These are phyloP conservation scores for Nothoprocta pentlandii DNA, from an alignment of 2,113 vertebrate species.

Conservation along the genomic window DNA sequence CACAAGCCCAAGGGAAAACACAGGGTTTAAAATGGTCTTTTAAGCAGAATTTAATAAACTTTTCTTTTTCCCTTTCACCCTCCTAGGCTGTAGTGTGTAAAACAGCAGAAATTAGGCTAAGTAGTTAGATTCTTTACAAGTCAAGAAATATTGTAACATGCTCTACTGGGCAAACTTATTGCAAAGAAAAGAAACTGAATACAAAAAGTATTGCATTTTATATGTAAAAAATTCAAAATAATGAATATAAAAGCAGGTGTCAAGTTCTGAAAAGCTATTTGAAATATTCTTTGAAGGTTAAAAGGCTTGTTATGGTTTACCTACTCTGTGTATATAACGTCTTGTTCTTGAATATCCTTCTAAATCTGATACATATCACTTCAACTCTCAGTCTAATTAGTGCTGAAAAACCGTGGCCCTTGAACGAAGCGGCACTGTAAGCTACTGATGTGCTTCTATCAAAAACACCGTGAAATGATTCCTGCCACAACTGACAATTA, in stretches of 20 bases:
- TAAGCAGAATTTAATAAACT: slow-evolving; percentile 20
- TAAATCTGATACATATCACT: neutral
- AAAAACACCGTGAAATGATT: slow-evolving; percentile 55
- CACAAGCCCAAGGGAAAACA: slow-evolving; percentile 37
- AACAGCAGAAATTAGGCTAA: slow-evolving; percentile 54
- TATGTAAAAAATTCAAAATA: slow-evolving; percentile 60
- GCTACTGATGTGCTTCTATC: slow-evolving; percentile 39
- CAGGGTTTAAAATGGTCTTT: neutral
- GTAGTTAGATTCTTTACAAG: slow-evolving; percentile 52
- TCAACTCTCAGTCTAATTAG: slow-evolving; percentile 43
- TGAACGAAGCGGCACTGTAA: slow-evolving; percentile 33
- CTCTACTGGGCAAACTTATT: slow-evolving; percentile 39
- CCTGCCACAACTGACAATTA: slow-evolving; percentile 24
- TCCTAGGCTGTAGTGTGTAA: slow-evolving; percentile 57
- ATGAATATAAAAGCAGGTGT: slow-evolving; percentile 48
- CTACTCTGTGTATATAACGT: neutral
- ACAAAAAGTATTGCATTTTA: slow-evolving; percentile 65
- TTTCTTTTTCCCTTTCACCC: slow-evolving; percentile 26
- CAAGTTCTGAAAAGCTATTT: slow-evolving; percentile 61
- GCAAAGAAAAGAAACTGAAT: slow-evolving; percentile 49
- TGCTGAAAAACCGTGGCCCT: slow-evolving; percentile 59
- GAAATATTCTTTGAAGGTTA: slow-evolving; percentile 43
- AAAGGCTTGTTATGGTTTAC: slow-evolving; percentile 45
- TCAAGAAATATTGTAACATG: slow-evolving; percentile 15
- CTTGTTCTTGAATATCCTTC: slow-evolving; percentile 42